phyloP scores from a whole-genome alignment of 1,140 invertebrate species.

The Mamestra configurata region DNA sequence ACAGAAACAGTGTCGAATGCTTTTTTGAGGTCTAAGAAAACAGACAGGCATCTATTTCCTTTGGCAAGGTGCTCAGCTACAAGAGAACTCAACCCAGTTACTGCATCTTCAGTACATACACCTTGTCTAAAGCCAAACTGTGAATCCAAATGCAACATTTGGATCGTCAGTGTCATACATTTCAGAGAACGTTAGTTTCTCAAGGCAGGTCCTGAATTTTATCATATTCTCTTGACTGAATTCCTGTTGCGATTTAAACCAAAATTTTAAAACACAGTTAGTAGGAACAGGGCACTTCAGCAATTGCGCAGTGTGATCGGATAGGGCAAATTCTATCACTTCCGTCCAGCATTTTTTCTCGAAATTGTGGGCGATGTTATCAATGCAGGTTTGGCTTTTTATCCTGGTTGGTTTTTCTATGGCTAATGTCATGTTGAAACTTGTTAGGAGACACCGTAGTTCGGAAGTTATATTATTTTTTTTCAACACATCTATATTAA shows the following conservation, averaged over 20 bases:
- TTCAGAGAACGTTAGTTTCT: neutral
- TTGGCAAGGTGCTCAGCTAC: too few species aligned
- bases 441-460: neutral
- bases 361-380: slow-evolving; percentile 12
- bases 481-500: neutral
- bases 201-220: neutral
- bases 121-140: too few species aligned
- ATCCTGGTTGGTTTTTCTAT: neutral
- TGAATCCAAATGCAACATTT: neutral
- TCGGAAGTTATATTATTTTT: neutral
- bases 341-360: neutral
- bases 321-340: slow-evolving; percentile 2
- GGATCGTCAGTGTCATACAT: neutral
- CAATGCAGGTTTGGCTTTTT: neutral
- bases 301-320: neutral
- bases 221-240: neutral
- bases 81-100: too few species aligned
- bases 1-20: too few species aligned
- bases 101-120: too few species aligned
- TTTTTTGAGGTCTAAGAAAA: too few species aligned
- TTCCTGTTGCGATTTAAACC: neutral
- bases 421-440: neutral
- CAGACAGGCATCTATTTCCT: too few species aligned
- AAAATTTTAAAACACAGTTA: neutral
- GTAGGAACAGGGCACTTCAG: neutral